Percentiles rank a stretch among this genome's conserved stretches.
These are phyloP conservation scores for Eudemis profundana DNA, from an alignment of 2,888 invertebrate genomes.

Conservation along the genomic window DNA sequence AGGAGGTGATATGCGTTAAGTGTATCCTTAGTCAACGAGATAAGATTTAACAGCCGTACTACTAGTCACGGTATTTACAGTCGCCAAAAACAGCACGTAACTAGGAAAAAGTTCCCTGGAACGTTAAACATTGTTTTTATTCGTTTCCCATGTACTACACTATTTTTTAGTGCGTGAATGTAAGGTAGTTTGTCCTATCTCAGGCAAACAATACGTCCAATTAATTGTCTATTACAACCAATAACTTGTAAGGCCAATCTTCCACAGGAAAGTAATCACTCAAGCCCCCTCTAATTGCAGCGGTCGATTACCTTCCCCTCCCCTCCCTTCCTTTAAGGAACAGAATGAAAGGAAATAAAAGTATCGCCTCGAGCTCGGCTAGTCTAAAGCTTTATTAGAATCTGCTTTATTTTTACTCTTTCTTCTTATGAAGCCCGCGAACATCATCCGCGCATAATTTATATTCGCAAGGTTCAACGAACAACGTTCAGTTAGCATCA, in stretches of 20 bases:
- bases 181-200: no score
- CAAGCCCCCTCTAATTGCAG: constrained; percentile 10
- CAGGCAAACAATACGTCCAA: no score
- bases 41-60: no score
- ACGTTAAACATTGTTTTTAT: no score
- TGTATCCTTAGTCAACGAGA: no score
- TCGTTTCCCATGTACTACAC: no score
- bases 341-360: constrained; percentile 13
- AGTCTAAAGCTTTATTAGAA: constrained; percentile 20
- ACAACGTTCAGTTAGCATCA: background rate
- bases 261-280: background rate
- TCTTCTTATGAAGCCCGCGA: background rate
- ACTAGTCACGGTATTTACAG: no score
- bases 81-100: no score
- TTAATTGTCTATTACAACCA: background rate
- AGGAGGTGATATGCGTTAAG: no score
- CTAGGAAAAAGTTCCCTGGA: no score
- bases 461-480: constrained; percentile 7
- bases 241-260: background rate
- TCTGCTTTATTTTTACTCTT: constrained; percentile 22
- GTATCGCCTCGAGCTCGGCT: constrained; percentile 18
- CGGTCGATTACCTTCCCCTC: constrained; percentile 17
- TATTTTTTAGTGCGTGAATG: no score
- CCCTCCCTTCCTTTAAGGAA: background rate
- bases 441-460: constrained; percentile 14